A percentile compares a stretch with the other conserved stretches of the same genome.
Conservation (phyloP, 1,140 invertebrate species). For the Cylas formicarius region DNA sequence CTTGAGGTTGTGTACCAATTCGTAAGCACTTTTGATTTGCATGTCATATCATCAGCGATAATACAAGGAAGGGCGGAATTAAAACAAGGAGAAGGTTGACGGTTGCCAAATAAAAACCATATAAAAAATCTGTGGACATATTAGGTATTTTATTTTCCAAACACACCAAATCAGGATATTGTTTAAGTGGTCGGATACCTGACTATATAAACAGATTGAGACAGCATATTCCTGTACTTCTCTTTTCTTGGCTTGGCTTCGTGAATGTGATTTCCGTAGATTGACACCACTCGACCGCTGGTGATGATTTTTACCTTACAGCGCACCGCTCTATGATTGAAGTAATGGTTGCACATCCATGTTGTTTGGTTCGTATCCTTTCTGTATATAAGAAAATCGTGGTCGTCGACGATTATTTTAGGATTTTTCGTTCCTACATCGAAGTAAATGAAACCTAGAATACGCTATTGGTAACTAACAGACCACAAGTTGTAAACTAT, state of each 20-base stretch:
- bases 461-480: background rate
- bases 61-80: no score
- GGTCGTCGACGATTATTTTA: slow-evolving; percentile 28
- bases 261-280: slow-evolving; percentile 22
- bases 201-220: slow-evolving; percentile 22
- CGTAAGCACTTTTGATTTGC: no score
- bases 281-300: slow-evolving; percentile 18
- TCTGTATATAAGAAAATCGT: slow-evolving; percentile 25
- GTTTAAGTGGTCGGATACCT: slow-evolving; percentile 7
- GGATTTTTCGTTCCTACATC: slow-evolving; percentile 30
- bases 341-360: slow-evolving; percentile 24
- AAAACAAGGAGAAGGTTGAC: no score
- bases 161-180: no score
- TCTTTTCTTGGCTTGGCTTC: slow-evolving; percentile 13
- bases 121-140: no score
- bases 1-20: no score
- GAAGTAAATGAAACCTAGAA: slow-evolving; percentile 26
- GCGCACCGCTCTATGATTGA: slow-evolving; percentile 19
- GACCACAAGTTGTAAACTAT: background rate
- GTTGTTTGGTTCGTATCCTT: slow-evolving; percentile 22
- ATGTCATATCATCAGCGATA: no score
- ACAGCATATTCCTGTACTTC: slow-evolving; percentile 24
- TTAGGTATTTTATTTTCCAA: no score
- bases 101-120: no score
- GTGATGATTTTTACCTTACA: slow-evolving; percentile 25